Percentiles rank a stretch among this genome's conserved stretches.
phyloP scores from a whole-genome alignment of 2,797 vertebrate genomes.

The Halcyon chelicuti region DNA sequence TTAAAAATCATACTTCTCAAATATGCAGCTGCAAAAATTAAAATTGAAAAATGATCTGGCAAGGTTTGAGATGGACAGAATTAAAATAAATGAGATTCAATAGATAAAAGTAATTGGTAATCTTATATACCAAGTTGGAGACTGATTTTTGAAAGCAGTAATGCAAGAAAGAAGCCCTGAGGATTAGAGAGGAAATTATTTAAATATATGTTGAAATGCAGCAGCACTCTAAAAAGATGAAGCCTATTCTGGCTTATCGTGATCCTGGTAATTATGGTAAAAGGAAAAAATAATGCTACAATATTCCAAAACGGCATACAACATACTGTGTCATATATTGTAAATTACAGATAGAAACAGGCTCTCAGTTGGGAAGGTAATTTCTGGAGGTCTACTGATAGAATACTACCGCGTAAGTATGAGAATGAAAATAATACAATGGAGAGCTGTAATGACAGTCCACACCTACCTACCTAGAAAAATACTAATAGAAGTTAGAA shows the following conservation, averaged over 20 bases:
- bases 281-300: conserved; percentile 1
- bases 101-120: conserved; percentile 23
- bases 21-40: conserved; percentile 50
- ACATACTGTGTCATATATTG: conserved; percentile 1
- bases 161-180: neutral
- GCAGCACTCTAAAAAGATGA: conserved; percentile 23
- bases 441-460: neutral
- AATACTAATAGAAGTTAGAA: neutral
- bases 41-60: conserved; percentile 30
- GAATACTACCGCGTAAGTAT: neutral
- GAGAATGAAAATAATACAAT: neutral
- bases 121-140: neutral
- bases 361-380: neutral
- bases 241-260: neutral
- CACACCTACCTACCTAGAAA: neutral
- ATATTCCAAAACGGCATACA: neutral
- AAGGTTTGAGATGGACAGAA: conserved; percentile 19
- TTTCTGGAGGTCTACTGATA: neutral
- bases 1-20: neutral
- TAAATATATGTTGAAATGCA: conserved; percentile 22
- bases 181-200: conserved; percentile 29
- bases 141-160: conserved; percentile 29
- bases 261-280: conserved; percentile 24
- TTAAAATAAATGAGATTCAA: conserved; percentile 50
- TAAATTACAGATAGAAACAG: conserved; percentile 22